Evolutionary conservation across 2,797 vertebrate genomes (phyloP).

Genomic region (Eulemur albifrons): DNA sequence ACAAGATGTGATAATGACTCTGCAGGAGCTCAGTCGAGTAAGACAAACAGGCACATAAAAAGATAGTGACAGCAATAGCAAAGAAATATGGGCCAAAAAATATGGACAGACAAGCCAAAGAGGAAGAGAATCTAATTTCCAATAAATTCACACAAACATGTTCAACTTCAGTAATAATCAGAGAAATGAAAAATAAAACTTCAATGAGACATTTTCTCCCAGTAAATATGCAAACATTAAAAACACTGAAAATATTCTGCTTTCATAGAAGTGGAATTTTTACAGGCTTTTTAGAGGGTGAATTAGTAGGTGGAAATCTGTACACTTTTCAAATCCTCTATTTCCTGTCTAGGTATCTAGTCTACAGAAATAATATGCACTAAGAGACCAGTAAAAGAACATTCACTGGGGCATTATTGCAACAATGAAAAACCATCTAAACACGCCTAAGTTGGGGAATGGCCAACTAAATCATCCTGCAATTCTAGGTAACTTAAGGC

Average conservation of each 20-base stretch:
- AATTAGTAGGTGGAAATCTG: background rate
- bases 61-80: background rate
- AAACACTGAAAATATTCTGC: background rate
- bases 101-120: background rate
- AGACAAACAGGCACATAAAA: background rate
- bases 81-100: background rate
- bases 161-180: slow-evolving; percentile 2
- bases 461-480: background rate
- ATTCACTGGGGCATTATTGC: background rate
- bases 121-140: background rate
- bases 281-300: background rate
- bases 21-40: background rate
- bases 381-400: background rate
- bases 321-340: background rate
- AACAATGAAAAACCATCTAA: background rate
- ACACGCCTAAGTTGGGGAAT: background rate
- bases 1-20: background rate
- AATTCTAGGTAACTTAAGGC: background rate
- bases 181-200: slow-evolving; percentile 21
- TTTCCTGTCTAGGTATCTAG: background rate
- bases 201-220: background rate
- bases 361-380: background rate
- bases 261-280: background rate
- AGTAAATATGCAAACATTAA: background rate
- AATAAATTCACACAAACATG: background rate